Conservation (phyloP, 2,888 invertebrate species). For the Callimorpha dominula region DNA sequence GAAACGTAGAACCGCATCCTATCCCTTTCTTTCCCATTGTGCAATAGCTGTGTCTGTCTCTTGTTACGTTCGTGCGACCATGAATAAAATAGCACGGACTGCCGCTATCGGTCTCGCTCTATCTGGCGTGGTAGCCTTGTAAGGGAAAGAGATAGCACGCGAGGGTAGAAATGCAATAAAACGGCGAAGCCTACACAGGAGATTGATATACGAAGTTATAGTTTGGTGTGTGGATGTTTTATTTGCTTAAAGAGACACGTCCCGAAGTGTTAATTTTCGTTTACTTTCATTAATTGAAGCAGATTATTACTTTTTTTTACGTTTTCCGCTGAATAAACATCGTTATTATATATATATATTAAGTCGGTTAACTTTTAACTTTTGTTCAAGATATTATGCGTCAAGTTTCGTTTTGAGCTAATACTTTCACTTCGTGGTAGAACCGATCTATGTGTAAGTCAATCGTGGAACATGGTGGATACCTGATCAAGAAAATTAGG, state of each 20-base stretch:
- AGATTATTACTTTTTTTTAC: slow-evolving; percentile 40
- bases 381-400: too few relatives aligned
- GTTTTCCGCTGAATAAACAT: not conserved
- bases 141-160: slow-evolving; percentile 64
- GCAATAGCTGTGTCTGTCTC: slow-evolving; percentile 67
- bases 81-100: slow-evolving; percentile 78
- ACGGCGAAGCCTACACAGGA: slow-evolving; percentile 69
- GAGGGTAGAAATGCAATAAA: slow-evolving; percentile 76
- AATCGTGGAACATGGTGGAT: too few relatives aligned
- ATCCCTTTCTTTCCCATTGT: slow-evolving; percentile 68
- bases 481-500: too few relatives aligned
- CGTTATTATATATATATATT: too few relatives aligned
- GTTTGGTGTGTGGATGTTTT: slow-evolving; percentile 66
- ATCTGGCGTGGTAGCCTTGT: slow-evolving; percentile 39
- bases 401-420: too few relatives aligned
- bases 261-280: slow-evolving; percentile 74
- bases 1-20: slow-evolving; percentile 63
- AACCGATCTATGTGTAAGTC: too few relatives aligned
- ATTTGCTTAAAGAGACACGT: slow-evolving; percentile 67
- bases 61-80: slow-evolving; percentile 64
- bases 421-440: too few relatives aligned
- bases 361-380: too few relatives aligned
- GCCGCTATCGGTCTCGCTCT: slow-evolving; percentile 70
- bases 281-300: slow-evolving; percentile 71
- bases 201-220: slow-evolving; percentile 71